Evolutionary conservation across 2,113 vertebrate genomes (phyloP), one percentile per base, ranked within the genome.

Genomic region (Neogobius melanostomus): DNA sequence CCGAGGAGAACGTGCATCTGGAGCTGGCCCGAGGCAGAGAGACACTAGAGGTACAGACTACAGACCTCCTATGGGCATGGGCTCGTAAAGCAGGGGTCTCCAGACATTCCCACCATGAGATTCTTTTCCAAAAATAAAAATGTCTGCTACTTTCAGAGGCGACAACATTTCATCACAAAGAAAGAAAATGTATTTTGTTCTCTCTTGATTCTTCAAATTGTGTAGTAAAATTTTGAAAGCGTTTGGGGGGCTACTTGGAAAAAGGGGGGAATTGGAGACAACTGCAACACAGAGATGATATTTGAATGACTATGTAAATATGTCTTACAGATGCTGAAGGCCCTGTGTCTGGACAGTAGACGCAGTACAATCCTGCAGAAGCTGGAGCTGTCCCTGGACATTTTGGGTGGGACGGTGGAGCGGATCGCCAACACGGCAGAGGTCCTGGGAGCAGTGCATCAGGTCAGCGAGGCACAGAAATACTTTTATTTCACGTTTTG

Each of bases 371-470:
- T 66, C 9, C 81, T 96, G 74, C 91, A 94, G 88, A 92, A 80
- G 81, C 83, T 96, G 83, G 84, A 93, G 81, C 69, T 79, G 44
- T 93, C 85, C 64, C 88, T 96, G 73, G 83, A 91, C 1, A 89
- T 95, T 81, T 88, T 96, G 4, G 79, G 77, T 0, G 91, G 89
- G 0, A 92, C 94, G 0, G 84, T 95, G 0, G 88, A 91, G 6
- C 56, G 93, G 5, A 93, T 94, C 68, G 91, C 89, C 62, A 87
- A 82, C 3, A 92, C 93, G 0, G 93, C 95, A 0, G 95, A 95
- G 85, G 88, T 94, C 66, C 88, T 96, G 12, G 95, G 95, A 1
- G 94, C 95, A 0, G 93, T 95, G 0, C 93, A 95, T 61, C 94
- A 96, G 94, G 95, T 95, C 12, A 43, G 70, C 28, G 17, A 17